Base-by-base conservation (phyloP, 2,888 invertebrate species). In the Amaurobius ferox region DNA sequence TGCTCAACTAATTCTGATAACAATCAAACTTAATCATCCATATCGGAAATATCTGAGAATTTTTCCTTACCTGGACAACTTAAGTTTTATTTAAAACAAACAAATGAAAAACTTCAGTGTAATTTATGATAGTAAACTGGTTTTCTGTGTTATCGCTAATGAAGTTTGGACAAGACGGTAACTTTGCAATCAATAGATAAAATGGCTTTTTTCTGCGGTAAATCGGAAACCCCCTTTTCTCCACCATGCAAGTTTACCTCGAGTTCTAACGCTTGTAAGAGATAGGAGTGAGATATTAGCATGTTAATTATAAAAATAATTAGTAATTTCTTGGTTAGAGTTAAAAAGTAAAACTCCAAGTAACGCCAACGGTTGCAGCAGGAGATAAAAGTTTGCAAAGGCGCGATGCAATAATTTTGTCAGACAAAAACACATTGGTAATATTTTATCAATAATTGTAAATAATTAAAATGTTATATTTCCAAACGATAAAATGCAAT, bases 111-210 rank as follows among this genome's bases (percentile, higher is more conserved):
- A 70, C 9, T 28, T 73, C 7, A 35, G 28, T 16, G 44, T 74
- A 64, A 74, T 74, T 74, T 74, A 74, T 73, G 72, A 74, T 35
- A 39, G n/a, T 64, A 61, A 32, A 30, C 74, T 74, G 64, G 40
- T 40, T 74, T 61, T 35, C 39, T 39, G 48, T 35, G 32, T 39
- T 64, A 19, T 29, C 62, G 39, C 29, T 74, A 61, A 74, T 74
- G 74, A 39, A 73, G 64, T 72, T 19, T 64, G 74, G 32, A 28
- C 39, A n/a, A 19, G 64, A 13, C 30, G 64, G 13, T 64, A 30
- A 29, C 48, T 48, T 32, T 35, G 62, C 39, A 74, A 64, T 74
- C 64, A 62, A 74, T 74, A 39, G 74, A 64, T 74, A 16, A 16
- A 16, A 44, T 44, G n/a, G 35, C 35, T 9, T 35, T 35, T 2